Conservation (phyloP, 2,797 vertebrate genomes). For the Coreius guichenoti region DNA sequence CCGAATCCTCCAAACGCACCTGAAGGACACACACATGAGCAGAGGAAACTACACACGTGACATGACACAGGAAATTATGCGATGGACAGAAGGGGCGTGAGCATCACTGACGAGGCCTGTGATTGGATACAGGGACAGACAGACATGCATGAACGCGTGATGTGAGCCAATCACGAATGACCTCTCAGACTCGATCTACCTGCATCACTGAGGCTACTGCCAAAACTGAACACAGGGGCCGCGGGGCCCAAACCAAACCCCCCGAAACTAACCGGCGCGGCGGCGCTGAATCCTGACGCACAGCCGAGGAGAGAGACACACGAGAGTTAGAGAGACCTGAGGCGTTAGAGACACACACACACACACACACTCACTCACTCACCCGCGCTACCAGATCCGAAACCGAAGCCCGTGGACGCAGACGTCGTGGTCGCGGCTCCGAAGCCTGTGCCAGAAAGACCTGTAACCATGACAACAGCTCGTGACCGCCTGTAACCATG, state of each 20-base stretch:
- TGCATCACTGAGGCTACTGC: constrained; percentile 96
- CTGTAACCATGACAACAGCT: constrained; percentile 59
- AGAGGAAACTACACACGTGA: background rate
- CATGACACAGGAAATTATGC: background rate
- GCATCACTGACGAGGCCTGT: background rate
- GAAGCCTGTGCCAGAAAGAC: constrained; percentile 79
- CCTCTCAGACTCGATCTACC: constrained; percentile 84
- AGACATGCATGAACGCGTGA: background rate
- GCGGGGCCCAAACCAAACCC: constrained; percentile 94
- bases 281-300: constrained; percentile 93
- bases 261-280: constrained; percentile 98
- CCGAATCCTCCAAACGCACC: constrained; percentile 94
- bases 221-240: constrained; percentile 95
- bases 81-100: background rate
- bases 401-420: constrained; percentile 81
- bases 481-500: background rate
- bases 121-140: background rate
- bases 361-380: constrained; percentile 33
- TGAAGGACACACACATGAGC: constrained; percentile 61
- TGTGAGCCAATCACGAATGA: constrained; percentile 27
- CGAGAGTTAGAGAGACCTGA: background rate
- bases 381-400: constrained; percentile 80
- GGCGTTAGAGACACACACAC: constrained; percentile 11
- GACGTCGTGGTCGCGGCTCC: constrained; percentile 76
- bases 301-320: constrained; percentile 69